Conservation (phyloP, 2,113 vertebrate genomes). For the Paratilapia polleni region DNA sequence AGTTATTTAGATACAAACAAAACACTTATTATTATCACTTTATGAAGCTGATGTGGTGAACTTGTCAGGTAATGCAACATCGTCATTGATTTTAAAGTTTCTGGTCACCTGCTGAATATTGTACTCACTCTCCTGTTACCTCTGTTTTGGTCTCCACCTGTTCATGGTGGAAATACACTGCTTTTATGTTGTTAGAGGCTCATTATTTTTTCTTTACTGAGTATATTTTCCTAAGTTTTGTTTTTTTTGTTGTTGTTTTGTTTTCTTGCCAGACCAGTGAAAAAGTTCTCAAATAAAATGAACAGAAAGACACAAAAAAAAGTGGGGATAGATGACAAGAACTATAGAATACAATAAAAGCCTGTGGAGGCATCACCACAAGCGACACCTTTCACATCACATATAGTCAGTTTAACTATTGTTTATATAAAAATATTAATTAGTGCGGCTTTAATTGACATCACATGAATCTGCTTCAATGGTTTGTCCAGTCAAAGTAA, state of each 20-base stretch:
- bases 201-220: fast-evolving
- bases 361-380: neutral
- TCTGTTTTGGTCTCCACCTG: neutral
- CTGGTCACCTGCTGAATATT: neutral
- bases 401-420: neutral
- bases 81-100: neutral
- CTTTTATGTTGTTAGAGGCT: neutral
- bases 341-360: neutral
- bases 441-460: neutral
- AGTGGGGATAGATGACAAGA: neutral
- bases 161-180: fast-evolving
- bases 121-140: neutral
- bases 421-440: neutral
- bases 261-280: no score
- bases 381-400: neutral
- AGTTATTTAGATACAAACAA: no score
- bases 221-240: neutral
- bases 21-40: no score
- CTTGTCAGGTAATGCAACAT: no score
- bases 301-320: neutral
- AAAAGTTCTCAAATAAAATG: neutral
- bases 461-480: neutral
- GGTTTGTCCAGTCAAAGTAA: neutral
- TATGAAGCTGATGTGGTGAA: no score
- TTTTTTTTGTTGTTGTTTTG: no score